phyloP scores from a whole-genome alignment of 2,797 vertebrate species.

The Bradypodion ventrale region DNA sequence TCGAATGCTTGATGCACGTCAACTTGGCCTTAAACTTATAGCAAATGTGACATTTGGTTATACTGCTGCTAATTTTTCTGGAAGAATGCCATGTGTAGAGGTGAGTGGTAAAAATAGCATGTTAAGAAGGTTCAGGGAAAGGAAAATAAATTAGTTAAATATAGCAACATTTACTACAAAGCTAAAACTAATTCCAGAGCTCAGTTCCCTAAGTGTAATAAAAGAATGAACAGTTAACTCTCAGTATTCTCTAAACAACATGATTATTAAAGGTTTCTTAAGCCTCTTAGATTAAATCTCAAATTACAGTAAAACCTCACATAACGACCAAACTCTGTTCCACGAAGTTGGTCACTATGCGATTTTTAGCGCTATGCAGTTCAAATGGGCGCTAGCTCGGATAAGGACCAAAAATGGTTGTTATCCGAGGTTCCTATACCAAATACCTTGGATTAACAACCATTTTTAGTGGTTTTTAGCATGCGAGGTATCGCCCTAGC shows the following conservation, averaged over 20 bases:
- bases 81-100: constrained; percentile 95
- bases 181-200: not conserved
- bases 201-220: not conserved
- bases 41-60: constrained; percentile 97
- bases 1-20: constrained; percentile 92
- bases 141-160: not conserved
- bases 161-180: not conserved
- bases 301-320: not conserved
- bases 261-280: not conserved
- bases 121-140: constrained; percentile 21
- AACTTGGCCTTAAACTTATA: constrained; percentile 95
- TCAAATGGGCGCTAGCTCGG: too few relatives aligned
- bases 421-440: too few relatives aligned
- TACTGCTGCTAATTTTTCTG: constrained; percentile 91
- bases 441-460: too few relatives aligned
- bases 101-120: constrained; percentile 66
- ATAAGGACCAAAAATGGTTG: too few relatives aligned
- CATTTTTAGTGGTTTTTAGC: too few relatives aligned
- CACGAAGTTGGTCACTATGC: too few relatives aligned
- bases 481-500: too few relatives aligned
- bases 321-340: too few relatives aligned
- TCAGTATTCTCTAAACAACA: not conserved
- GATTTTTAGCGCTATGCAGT: too few relatives aligned
- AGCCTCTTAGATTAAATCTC: not conserved
- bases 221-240: not conserved